These are phyloP conservation scores for Sitta europaea DNA, from an alignment of 2,113 vertebrate species.

Conservation along the genomic window DNA sequence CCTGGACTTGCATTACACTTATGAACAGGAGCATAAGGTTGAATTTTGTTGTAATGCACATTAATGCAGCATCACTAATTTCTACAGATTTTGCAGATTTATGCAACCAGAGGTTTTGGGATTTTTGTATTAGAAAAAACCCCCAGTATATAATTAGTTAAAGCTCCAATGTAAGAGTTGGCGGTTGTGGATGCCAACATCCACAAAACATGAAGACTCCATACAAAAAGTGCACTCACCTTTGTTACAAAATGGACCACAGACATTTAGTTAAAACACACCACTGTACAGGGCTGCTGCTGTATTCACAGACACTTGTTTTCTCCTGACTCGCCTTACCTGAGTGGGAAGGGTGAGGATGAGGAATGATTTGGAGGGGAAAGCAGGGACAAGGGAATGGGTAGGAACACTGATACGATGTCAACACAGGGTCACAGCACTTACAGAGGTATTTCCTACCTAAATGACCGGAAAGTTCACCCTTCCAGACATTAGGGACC, in stretches of 20 bases:
- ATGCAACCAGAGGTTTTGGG: neutral
- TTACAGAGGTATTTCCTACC: neutral
- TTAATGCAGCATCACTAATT: neutral
- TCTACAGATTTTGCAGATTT: neutral
- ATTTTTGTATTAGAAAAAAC: neutral
- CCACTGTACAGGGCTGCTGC: neutral
- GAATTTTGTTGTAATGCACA: neutral
- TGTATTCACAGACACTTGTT: neutral
- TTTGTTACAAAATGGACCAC: neutral
- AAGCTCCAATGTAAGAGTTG: neutral
- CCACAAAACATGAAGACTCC: neutral
- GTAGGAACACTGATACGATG: constrained; percentile 40
- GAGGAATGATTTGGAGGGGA: constrained; percentile 36
- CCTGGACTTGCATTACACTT: neutral
- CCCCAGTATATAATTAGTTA: neutral
- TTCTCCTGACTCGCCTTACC: constrained; percentile 37
- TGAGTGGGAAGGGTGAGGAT: constrained; percentile 10
- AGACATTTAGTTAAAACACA: constrained; percentile 32
- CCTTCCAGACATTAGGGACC: constrained; percentile 42
- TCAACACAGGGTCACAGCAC: constrained; percentile 33
- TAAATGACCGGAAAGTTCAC: constrained; percentile 44
- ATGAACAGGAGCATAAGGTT: neutral
- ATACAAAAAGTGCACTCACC: constrained; percentile 53
- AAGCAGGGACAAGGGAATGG: neutral
- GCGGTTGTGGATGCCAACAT: neutral